Conservation (phyloP, 2,797 vertebrate species). For the Rhinophrynus dorsalis region DNA sequence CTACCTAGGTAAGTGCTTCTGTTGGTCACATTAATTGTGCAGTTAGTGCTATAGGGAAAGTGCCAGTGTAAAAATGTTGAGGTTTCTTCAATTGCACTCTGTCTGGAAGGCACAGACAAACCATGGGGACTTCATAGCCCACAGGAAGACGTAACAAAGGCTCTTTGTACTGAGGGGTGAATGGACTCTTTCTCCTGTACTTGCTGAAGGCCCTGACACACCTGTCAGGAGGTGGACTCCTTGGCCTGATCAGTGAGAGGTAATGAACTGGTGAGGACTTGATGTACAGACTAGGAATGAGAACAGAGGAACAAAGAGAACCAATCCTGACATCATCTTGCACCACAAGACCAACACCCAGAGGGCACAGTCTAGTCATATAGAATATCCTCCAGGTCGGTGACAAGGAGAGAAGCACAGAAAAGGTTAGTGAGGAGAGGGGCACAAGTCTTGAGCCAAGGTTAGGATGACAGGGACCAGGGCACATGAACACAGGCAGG, state of each 20-base stretch:
- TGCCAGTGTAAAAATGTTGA: too few species aligned
- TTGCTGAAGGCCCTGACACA: not conserved
- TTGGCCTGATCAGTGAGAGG: not conserved
- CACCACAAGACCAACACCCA: too few species aligned
- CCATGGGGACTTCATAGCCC: not conserved
- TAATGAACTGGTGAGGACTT: slow-evolving; percentile 15
- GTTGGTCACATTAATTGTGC: too few species aligned
- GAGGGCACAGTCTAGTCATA: not conserved
- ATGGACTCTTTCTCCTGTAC: not conserved
- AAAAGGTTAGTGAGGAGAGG: too few species aligned
- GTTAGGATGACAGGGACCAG: too few species aligned
- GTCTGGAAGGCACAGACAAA: not conserved
- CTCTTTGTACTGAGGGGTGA: not conserved
- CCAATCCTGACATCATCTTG: not conserved
- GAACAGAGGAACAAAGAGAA: not conserved
- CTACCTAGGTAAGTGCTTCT: too few species aligned
- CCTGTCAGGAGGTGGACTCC: not conserved
- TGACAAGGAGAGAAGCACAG: too few species aligned
- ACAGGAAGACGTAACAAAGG: not conserved
- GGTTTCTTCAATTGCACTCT: too few species aligned
- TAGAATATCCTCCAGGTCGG: too few species aligned
- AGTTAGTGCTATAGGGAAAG: too few species aligned
- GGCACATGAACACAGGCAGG: too few species aligned
- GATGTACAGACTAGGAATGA: slow-evolving; percentile 3
- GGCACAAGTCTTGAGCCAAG: too few species aligned